Evolutionary conservation across 2,113 vertebrate genomes (phyloP), one percentile per base, ranked within the genome.

Genomic region (Ceyx melanurus): DNA sequence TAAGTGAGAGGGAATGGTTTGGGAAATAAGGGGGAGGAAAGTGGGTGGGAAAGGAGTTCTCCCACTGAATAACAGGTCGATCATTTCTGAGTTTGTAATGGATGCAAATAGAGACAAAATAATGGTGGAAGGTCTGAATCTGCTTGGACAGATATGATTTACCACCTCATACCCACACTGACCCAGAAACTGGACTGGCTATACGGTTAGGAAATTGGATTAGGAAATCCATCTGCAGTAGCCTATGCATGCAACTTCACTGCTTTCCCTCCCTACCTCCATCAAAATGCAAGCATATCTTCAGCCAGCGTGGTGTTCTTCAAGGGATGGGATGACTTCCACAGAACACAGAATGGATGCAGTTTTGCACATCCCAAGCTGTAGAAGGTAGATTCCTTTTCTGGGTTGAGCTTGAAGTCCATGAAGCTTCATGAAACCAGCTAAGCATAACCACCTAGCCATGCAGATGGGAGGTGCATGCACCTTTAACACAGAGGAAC

Each of bases 21-120:
- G 95, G 92, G 91, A 93, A 95, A 93, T 4, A 76, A 9, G 81
- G 91, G 86, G 84, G 81, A 92, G 82, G 85, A 93, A 87, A 70
- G 74, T 82, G 33, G 75, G 94, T 0, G 31, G 81, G 35, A 76
- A 86, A 86, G 40, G 43, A 91, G 82, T 35, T 94, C 79, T 96
- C 72, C 60, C 64, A 82, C 51, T 92, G 79, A 91, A 82, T 76
- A 86, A 82, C 17, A 86, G 14, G 35, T 71, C 31, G 17, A 48
- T 92, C 93, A 86, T 62, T 77, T 86, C 64, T 74, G 54, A 82
- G 66, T 77, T 45, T 87, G 42, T 62, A 48, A 65, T n/a, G 43
- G 15, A 8, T 73, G 74, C 0, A 0, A 78, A 40, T 5, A 73
- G 17, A 89, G 31, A 74, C 23, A 84, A 90, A 15, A 74, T 46